Evolutionary conservation across 2,113 vertebrate genomes (phyloP).

Genomic region (Sinocyclocheilus maitianheensis): DNA sequence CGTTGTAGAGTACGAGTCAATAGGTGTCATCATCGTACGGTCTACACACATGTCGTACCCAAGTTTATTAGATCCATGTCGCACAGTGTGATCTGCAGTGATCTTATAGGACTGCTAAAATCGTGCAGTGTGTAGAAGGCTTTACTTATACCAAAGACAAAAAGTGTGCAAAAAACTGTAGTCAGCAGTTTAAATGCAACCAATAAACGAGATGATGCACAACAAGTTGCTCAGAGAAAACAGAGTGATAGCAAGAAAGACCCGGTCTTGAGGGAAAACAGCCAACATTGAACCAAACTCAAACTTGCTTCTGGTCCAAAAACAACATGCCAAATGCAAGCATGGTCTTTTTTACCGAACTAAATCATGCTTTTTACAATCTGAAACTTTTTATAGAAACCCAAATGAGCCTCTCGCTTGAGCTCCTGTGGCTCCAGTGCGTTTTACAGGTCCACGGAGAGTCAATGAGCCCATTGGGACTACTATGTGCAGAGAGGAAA

Average conservation of each 20-base stretch:
- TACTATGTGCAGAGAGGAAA: conserved; percentile 14
- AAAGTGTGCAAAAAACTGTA: not conserved
- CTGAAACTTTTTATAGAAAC: conserved; percentile 58
- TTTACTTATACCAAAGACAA: not conserved
- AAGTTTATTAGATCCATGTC: no score
- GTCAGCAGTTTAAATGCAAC: conserved; percentile 29
- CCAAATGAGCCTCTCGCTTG: conserved; percentile 42
- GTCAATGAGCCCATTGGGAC: conserved; percentile 26
- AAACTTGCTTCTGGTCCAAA: conserved; percentile 60
- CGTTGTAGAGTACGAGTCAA: no score
- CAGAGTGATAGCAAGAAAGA: conserved; percentile 53
- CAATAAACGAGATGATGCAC: conserved; percentile 68
- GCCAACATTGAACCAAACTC: conserved; percentile 60
- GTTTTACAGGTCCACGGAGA: conserved; percentile 46
- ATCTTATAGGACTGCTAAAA: no score
- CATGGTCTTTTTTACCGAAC: conserved; percentile 59
- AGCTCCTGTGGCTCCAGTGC: conserved; percentile 29
- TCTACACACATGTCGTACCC: no score
- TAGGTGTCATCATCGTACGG: no score
- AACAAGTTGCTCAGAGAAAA: conserved; percentile 71
- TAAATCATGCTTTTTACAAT: conserved; percentile 58
- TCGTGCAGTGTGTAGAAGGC: no score
- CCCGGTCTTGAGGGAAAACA: conserved; percentile 58
- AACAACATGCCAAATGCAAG: conserved; percentile 63
- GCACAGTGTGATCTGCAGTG: no score